Percentiles rank a stretch among this genome's conserved stretches.
These are phyloP conservation scores for Acrocyrtus sp. DNA, from an alignment of 2,888 invertebrate genomes.

Conservation along the genomic window DNA sequence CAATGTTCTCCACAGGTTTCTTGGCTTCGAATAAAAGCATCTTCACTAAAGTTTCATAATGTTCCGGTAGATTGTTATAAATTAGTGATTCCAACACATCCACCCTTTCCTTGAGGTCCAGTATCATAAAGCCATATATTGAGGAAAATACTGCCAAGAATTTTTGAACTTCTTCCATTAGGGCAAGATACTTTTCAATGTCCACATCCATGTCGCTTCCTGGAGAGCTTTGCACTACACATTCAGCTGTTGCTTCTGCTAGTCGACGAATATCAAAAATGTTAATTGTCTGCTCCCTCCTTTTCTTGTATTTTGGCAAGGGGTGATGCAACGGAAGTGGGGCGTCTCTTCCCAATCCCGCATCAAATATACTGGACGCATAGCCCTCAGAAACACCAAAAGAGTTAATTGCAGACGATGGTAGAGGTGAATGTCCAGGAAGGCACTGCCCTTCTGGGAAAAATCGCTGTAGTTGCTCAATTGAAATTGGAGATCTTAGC, in stretches of 20 bases:
- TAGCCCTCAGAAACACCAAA: constrained; percentile 43
- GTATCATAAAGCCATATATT: neutral
- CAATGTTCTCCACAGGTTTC: constrained; percentile 15
- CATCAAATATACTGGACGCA: constrained; percentile 43
- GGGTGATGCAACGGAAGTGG: constrained; percentile 35
- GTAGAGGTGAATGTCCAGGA: neutral
- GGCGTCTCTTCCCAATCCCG: constrained; percentile 39
- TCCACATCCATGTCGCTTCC: constrained; percentile 10
- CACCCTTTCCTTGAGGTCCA: constrained; percentile 30
- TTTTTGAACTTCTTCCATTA: constrained; percentile 23
- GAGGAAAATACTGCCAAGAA: constrained; percentile 24
- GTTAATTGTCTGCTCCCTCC: constrained; percentile 17
- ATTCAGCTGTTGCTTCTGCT: too few relatives aligned
- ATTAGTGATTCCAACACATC: constrained; percentile 42
- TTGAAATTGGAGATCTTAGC: constrained; percentile 43
- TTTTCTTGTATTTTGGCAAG: constrained; percentile 23
- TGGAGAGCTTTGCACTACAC: too few relatives aligned
- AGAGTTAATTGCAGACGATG: constrained; percentile 15
- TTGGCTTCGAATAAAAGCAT: constrained; percentile 31
- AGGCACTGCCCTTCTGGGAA: constrained; percentile 12
- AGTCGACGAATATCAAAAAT: constrained; percentile 27
- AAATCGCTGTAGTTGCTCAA: constrained; percentile 9
- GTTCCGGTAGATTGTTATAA: constrained; percentile 26
- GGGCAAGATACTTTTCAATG: constrained; percentile 20
- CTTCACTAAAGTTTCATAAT: constrained; percentile 39